Conservation (phyloP, 2,888 invertebrate genomes). For the Scaeva pyrastri region DNA sequence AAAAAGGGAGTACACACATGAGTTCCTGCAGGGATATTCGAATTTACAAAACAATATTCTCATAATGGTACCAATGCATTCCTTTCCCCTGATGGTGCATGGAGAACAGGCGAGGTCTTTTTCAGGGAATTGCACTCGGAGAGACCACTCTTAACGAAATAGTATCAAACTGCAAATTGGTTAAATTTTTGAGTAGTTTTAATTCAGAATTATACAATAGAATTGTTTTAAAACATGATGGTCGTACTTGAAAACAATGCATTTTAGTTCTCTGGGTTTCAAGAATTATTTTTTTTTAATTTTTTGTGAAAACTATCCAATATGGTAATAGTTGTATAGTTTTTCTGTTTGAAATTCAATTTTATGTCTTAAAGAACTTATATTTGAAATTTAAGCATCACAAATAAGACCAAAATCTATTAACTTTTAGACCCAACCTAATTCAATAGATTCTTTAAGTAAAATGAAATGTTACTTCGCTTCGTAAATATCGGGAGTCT, state of each 20-base stretch:
- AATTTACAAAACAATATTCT: conserved; percentile 27
- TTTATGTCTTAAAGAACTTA: background rate
- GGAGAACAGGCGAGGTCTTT: background rate
- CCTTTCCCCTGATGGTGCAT: too few relatives aligned
- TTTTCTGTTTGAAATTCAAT: too few relatives aligned
- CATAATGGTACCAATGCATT: conserved; percentile 3
- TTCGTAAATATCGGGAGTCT: too few relatives aligned
- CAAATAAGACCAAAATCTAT: too few relatives aligned
- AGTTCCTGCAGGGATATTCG: background rate
- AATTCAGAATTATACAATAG: conserved; percentile 7
- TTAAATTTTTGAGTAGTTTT: conserved; percentile 5
- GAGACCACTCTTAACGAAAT: background rate
- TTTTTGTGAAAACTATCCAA: too few relatives aligned
- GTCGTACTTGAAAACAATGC: background rate
- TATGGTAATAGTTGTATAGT: too few relatives aligned
- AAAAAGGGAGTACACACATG: background rate
- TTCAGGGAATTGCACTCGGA: background rate
- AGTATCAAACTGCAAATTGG: background rate
- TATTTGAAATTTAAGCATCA: too few relatives aligned
- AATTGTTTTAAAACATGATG: background rate
- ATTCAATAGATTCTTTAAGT: too few relatives aligned
- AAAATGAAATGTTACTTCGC: too few relatives aligned
- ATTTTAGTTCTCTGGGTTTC: background rate
- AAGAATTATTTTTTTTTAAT: too few relatives aligned
- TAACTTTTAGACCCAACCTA: too few relatives aligned